Conservation (phyloP, 2,113 vertebrate species). For the Callospermophilus lateralis region DNA sequence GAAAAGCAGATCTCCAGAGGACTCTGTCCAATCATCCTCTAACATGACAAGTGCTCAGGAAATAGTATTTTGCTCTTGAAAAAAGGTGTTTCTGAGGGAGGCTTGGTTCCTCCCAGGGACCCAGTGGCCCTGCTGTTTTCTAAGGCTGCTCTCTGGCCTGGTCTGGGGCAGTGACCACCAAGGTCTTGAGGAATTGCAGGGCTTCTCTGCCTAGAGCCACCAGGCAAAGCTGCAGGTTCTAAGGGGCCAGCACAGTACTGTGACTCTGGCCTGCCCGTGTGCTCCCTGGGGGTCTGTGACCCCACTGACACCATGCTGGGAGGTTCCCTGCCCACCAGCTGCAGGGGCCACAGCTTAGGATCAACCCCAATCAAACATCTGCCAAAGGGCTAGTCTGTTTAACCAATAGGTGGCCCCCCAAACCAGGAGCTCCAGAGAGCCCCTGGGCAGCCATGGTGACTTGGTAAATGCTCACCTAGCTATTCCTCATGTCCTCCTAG, state of each 20-base stretch:
- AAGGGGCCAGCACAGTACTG: neutral
- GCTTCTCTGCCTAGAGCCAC: neutral
- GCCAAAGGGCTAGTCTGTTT: neutral
- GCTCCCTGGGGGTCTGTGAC: neutral
- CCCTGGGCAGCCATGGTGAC: fast-evolving
- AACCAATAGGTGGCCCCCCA: neutral
- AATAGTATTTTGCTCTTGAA: neutral
- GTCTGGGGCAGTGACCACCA: neutral
- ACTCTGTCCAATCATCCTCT: neutral
- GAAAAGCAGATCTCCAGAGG: neutral
- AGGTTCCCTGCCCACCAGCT: neutral
- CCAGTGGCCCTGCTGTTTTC: neutral
- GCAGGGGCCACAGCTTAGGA: neutral
- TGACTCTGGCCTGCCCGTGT: neutral
- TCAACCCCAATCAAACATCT: neutral
- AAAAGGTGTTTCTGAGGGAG: neutral
- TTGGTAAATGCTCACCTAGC: neutral
- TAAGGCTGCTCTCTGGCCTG: neutral
- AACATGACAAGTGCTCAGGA: neutral
- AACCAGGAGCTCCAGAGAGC: neutral
- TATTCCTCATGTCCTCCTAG: conserved; percentile 72
- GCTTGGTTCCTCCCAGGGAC: neutral
- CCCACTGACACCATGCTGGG: neutral
- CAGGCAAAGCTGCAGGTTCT: neutral
- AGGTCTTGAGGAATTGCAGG: neutral